Base-by-base conservation (phyloP, 2,113 vertebrate genomes). In the Thymallus thymallus region DNA sequence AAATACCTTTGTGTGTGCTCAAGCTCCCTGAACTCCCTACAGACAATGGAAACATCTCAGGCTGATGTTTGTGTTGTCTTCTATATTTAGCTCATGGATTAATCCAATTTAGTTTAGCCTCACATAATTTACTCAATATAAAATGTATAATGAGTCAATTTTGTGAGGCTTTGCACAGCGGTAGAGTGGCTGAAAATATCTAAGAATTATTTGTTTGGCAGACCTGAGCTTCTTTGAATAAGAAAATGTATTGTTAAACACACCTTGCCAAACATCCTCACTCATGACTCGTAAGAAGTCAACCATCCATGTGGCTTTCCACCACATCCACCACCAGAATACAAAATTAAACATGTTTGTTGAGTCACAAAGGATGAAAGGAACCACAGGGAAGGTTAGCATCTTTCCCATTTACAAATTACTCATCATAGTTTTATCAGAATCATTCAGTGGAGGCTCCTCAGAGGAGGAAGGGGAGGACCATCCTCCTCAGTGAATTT, bases 361-460 rank as follows among this genome's bases (percentile, higher is more conserved):
- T 87, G 82, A 89, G 87, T 88, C 87, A 90, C 83, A 88, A 80
- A 29, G 72, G 81, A 82, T 75, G 68, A 87, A 78, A 91, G 84
- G 72, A 71, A 85, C 68, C 76, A 76, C 26, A 67, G 78, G 87
- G 79, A 84, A 80, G 74, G 72, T 85, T 75, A 83, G 85, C 75
- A 35, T 30, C 76, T 81, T 85, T 89, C 86, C 88, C 80, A 72
- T 81, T 86, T 74, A 83, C 85, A 90, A 92, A 89, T 86, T 83
- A 90, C 84, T 90, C 87, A 87, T 89, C 90, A 85, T 88, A 77
- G 73, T 75, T 87, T 88, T 80, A 75, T 89, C 86, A 82, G 87
- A n/a, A n/a, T n/a, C n/a, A n/a, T n/a, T n/a, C n/a, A n/a, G n/a
- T n/a, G n/a, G n/a, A n/a, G n/a, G n/a, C n/a, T n/a, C n/a, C n/a